Evolutionary conservation across 2,888 invertebrate genomes (phyloP).

Genomic region (Lutraria lutraria): DNA sequence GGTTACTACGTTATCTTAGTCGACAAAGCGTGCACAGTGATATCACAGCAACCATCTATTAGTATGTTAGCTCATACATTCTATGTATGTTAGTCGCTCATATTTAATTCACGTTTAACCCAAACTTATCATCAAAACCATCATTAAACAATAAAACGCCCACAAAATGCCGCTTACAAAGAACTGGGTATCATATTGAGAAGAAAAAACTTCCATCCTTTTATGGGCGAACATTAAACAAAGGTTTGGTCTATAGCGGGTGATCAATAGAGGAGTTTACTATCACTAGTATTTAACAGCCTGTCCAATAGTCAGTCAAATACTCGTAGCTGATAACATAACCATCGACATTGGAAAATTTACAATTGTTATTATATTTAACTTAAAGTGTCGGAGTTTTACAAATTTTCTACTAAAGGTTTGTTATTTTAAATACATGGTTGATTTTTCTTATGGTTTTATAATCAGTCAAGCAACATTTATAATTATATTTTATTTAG

Average conservation of each 20-base stretch:
- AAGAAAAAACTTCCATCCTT: not conserved
- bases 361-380: not conserved
- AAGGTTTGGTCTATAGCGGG: not conserved
- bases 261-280: not conserved
- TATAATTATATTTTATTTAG: not conserved
- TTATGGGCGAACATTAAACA: not conserved
- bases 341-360: not conserved
- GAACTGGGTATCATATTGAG: not conserved
- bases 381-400: not conserved
- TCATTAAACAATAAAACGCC: conserved; percentile 14
- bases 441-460: not conserved
- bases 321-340: not conserved
- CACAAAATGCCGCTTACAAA: not conserved
- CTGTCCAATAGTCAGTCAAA: not conserved
- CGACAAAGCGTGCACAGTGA: too few species aligned
- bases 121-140: not conserved
- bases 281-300: conserved; percentile 4
- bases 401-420: not conserved
- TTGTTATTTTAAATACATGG: not conserved
- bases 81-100: not conserved
- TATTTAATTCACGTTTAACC: not conserved
- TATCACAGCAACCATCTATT: not conserved
- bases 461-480: not conserved
- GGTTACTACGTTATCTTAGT: too few species aligned
- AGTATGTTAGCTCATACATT: not conserved